Evolutionary conservation across 2,888 invertebrate species (phyloP), one percentile per base, ranked within the genome.

Genomic region (Gastrophysa polygoni): DNA sequence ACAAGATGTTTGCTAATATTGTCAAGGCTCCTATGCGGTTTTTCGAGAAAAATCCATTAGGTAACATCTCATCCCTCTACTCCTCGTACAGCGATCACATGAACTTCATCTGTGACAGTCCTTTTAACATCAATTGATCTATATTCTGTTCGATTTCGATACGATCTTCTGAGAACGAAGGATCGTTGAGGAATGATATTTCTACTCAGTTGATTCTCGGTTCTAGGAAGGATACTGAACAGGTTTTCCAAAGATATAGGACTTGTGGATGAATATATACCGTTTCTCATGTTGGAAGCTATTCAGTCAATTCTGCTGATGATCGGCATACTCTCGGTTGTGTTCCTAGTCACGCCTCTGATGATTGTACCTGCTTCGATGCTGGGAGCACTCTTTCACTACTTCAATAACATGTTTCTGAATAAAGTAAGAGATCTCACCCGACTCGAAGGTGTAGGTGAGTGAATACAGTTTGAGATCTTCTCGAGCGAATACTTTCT

Each of bases 181-280:
- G n/a, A n/a, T n/a, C n/a, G n/a, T n/a, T n/a, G n/a, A n/a, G n/a
- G n/a, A 5, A 24, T 24, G 4, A 24, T 24, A 24, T 24, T 24
- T 24, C 24, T 24, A 3, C 6, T 24, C 44, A 7, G 34, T 32
- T 38, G 8, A 17, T 17, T 32, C n/a, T 51, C 11, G 16, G 18
- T 62, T 65, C 7, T 29, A 62, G 92, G 93, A 32, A 86, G 92
- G 17, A 90, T 93, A 69, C 83, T 94, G 56, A 93, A 93, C 80
- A 82, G 93, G 55, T 94, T 93, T 80, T 91, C 93, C 0, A 93
- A 93, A 77, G 93, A 94, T 75, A 88, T 92, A 81, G 92, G 92
- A 0, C 83, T 89, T 1, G 87, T 93, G 54, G 92, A 92, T 74
- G 92, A 92, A 79, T 82, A 87, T 14, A 78, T 92, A 54, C 91